These are phyloP conservation scores for Myotis myotis DNA, from an alignment of 2,797 vertebrate species.

Conservation along the genomic window DNA sequence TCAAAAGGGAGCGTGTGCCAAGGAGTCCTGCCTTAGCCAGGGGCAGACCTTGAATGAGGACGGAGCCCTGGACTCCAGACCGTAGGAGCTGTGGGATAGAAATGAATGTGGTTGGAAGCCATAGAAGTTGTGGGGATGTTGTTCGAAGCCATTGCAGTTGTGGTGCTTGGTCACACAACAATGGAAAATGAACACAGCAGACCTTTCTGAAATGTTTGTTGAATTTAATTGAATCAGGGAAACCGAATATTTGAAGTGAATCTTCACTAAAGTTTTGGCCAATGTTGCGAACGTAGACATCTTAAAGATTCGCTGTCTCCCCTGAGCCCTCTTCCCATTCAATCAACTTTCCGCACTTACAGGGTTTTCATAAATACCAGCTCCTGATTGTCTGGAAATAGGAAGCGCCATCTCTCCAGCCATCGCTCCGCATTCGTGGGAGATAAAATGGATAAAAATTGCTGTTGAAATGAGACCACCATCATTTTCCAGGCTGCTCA, in stretches of 20 bases:
- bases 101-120: neutral
- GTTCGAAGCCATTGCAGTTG: neutral
- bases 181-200: slow-evolving; percentile 14
- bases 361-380: slow-evolving; percentile 62
- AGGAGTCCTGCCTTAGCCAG: neutral
- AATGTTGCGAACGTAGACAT: neutral
- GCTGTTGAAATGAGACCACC: slow-evolving; percentile 78
- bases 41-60: neutral
- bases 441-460: slow-evolving; percentile 68
- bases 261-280: slow-evolving; percentile 45
- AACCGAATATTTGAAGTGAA: slow-evolving; percentile 53
- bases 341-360: slow-evolving; percentile 49
- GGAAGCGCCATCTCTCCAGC: slow-evolving; percentile 68
- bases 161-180: neutral
- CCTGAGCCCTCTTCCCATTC: neutral
- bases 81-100: neutral
- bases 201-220: slow-evolving; percentile 46
- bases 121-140: neutral
- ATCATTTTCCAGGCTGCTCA: slow-evolving; percentile 75
- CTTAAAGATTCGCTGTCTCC: slow-evolving; percentile 31
- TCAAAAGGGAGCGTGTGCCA: neutral
- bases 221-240: slow-evolving; percentile 32
- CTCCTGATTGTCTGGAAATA: slow-evolving; percentile 34
- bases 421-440: slow-evolving; percentile 44
- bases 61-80: neutral